phyloP scores from a whole-genome alignment of 2,113 vertebrate species.

The Scomber scombrus region DNA sequence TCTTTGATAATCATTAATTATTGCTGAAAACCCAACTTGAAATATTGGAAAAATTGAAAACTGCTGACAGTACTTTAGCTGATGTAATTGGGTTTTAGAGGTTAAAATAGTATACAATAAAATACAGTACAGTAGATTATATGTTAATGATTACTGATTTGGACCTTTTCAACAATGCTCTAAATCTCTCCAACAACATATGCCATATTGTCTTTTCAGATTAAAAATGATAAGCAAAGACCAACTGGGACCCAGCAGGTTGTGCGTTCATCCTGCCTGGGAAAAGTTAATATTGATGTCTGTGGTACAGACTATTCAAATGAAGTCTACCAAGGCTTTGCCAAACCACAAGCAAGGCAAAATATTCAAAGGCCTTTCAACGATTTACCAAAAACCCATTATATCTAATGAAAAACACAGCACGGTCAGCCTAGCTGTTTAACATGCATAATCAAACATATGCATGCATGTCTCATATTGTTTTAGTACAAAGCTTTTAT shows the following conservation, averaged over 20 bases:
- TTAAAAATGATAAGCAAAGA: not conserved
- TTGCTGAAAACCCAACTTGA: too few species aligned
- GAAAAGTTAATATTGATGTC: not conserved
- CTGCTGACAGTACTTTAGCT: not conserved
- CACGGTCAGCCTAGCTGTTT: not conserved
- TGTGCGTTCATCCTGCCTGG: not conserved
- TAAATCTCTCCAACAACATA: not conserved
- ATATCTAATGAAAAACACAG: not conserved
- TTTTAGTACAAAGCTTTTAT: slow-evolving; percentile 6
- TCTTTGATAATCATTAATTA: too few species aligned
- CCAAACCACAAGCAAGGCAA: not conserved
- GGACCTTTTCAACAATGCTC: not conserved
- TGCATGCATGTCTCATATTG: not conserved
- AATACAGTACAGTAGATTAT: not conserved
- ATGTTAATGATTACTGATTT: not conserved
- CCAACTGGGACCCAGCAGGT: not conserved
- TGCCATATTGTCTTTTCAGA: not conserved
- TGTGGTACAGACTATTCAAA: not conserved
- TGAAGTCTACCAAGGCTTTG: not conserved
- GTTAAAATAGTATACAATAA: not conserved
- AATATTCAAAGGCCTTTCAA: not conserved
- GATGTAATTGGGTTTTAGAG: not conserved
- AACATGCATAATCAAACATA: slow-evolving; percentile 4
- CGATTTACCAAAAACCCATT: too few species aligned
- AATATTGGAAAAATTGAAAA: too few species aligned